Evolutionary conservation across 2,113 vertebrate species (phyloP).

Genomic region (Dendrocopos noguchii): DNA sequence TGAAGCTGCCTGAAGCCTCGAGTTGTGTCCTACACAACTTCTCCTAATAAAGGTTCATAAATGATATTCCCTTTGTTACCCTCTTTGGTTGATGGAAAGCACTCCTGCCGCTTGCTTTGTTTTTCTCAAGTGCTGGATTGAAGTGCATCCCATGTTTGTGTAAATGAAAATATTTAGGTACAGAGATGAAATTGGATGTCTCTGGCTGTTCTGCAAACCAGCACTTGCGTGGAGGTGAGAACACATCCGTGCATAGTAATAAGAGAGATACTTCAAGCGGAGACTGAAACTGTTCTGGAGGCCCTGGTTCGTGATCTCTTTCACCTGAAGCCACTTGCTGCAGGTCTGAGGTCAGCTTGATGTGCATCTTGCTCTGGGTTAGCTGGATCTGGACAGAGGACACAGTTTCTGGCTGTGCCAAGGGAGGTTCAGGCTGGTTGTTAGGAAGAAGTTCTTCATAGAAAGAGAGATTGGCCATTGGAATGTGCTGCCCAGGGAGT

Average conservation of each 20-base stretch:
- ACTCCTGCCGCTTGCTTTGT: neutral
- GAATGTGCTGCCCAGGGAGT: no score
- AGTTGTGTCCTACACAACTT: neutral
- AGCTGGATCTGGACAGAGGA: neutral
- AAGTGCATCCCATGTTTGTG: neutral
- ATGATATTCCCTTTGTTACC: neutral
- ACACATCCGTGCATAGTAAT: accelerated
- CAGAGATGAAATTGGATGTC: neutral
- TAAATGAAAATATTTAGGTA: neutral
- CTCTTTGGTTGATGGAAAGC: neutral
- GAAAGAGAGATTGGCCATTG: no score
- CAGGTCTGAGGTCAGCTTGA: neutral
- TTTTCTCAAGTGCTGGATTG: neutral
- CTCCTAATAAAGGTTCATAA: neutral
- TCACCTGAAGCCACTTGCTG: neutral
- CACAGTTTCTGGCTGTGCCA: no score
- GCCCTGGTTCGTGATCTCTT: neutral
- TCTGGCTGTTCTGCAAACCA: neutral
- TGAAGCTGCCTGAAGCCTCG: neutral
- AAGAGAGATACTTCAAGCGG: neutral
- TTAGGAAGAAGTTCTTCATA: no score
- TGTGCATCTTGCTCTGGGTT: neutral
- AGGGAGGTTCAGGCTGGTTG: no score
- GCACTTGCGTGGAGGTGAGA: neutral
- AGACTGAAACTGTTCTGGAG: neutral